Evolutionary conservation across 53 echinoderm and acorn worm species (phyloP), one percentile per base, ranked within the genome.

Genomic region (Patiria pectinifera): DNA sequence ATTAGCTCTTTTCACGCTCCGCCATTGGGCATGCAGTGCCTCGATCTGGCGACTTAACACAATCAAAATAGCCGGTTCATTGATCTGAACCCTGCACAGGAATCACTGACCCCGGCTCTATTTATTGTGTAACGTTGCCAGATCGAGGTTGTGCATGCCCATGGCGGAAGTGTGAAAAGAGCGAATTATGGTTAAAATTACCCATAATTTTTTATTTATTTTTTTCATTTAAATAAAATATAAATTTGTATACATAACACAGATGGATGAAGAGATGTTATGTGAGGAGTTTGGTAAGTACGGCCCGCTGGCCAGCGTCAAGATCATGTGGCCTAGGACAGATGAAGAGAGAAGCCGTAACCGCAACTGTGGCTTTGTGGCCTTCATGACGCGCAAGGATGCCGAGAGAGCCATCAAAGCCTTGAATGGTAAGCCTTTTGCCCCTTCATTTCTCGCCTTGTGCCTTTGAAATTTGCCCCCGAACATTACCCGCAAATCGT

Each of bases 301-400:
- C 74, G 99, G 99, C 23, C 99, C 99, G 1, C 93, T 99, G 69
- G 99, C 99, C 80, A 99, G 99, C 53, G 99, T 99, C 47, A 99
- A 99, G 89, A 99, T 99, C 94, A 99, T 99, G 99, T 99, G 99
- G 99, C 99, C 99, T 6, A 81, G 99, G 35, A 99, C 99, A 11
- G 99, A 99, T 18, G 99, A 95, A 81, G 99, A 99, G 74, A 95
- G 96, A 74, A 93, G 89, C 24, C 88, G 99, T 48, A 99, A 99
- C 82, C 97, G 99, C 59, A 99, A 99, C 92, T 99, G 99, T 63
- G 99, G 99, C 69, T 99, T 99, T 92, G 99, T 99, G 18, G 99
- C 99, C 19, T 99, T 90, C 96, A 99, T 99, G 99, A 97, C 95
- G 53, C 92, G 97, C 18, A 95, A 96, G 75, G 97, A 97, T 86